phyloP scores from a whole-genome alignment of 2,888 invertebrate genomes.

The Xestia xanthographa region DNA sequence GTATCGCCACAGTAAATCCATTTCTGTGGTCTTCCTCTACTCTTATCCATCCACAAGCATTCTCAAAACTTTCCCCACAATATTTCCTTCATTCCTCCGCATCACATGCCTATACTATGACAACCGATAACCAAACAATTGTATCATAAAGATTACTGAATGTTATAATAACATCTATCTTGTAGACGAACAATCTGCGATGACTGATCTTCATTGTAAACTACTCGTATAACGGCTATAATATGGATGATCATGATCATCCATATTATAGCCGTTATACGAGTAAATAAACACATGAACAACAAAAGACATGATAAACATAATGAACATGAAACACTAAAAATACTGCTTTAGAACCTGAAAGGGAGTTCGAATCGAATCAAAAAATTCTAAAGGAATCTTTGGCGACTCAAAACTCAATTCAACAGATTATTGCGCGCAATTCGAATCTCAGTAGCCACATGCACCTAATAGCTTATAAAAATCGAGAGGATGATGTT shows the following conservation, averaged over 20 bases:
- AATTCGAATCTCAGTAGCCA: too few species aligned
- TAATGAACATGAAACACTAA: too few species aligned
- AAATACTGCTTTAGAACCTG: background rate
- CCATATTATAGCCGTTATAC: background rate
- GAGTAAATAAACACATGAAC: background rate
- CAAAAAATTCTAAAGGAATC: too few species aligned
- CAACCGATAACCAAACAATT: background rate
- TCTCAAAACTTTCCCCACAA: background rate
- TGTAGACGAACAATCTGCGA: conserved; percentile 8
- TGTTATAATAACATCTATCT: conserved; percentile 47
- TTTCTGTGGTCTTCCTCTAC: background rate
- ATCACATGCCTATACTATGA: background rate
- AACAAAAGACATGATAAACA: too few species aligned
- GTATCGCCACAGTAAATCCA: background rate
- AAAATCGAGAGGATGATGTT: too few species aligned
- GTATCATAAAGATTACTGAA: conserved; percentile 16
- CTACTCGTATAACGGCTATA: conserved; percentile 4
- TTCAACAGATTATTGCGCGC: too few species aligned
- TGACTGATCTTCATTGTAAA: conserved; percentile 29
- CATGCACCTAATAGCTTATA: too few species aligned
- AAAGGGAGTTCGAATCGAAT: background rate
- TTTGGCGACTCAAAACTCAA: too few species aligned
- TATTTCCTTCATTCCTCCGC: background rate
- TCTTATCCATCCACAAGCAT: background rate
- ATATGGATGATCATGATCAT: background rate